Base-by-base conservation (phyloP, 37 sponge, comb jelly and placozoan genomes). In the Agelas oroides region DNA sequence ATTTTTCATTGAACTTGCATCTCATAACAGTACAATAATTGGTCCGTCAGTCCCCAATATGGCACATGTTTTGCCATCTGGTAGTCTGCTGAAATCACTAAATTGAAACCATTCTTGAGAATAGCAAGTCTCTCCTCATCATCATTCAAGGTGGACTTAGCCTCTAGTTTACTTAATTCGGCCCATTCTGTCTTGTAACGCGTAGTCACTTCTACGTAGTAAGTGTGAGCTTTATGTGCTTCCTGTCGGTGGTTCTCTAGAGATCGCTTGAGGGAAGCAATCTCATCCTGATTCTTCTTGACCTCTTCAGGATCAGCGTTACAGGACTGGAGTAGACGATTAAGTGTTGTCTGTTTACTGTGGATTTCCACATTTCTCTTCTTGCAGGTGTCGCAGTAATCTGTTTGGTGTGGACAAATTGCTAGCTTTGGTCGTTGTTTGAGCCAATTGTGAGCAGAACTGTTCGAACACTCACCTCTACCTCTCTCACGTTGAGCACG, bases 371-470 rank as follows among this genome's bases (percentile, higher is more conserved):
- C 70, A 24, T 78, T 86, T 13, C 27, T 23, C 21, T 70, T 68
- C 1, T 1, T 30, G 36, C 78, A 86, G 24, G 75, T 63, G 65
- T 86, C 87, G 57, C 79, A 86, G 73, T 86, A 86, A 39, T 86
- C 87, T 31, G 19, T 8, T 52, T 85, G 30, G 64, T 86, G 87
- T 11, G 79, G 79, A 70, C 62, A 77, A 6, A 86, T 67, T 1
- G 64, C 59, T 30, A 41, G 23, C 36, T 86, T 85, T n/a, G 77
- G 86, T 20, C 46, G 8, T 66, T 8, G 5, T 76, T 77, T 86
- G 5, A 86, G 73, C 87, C 87, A 86, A 55, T 36, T 78, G 16
- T 55, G 34, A 14, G 87, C 23, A 20, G 79, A 78, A 15, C 38
- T 24, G 58, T n/a, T n/a, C n/a, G n/a, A n/a, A n/a, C n/a, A n/a